Evolutionary conservation across 23 tunicate species (phyloP), one percentile per base, ranked within the genome.

Genomic region (Ciona savignyi): DNA sequence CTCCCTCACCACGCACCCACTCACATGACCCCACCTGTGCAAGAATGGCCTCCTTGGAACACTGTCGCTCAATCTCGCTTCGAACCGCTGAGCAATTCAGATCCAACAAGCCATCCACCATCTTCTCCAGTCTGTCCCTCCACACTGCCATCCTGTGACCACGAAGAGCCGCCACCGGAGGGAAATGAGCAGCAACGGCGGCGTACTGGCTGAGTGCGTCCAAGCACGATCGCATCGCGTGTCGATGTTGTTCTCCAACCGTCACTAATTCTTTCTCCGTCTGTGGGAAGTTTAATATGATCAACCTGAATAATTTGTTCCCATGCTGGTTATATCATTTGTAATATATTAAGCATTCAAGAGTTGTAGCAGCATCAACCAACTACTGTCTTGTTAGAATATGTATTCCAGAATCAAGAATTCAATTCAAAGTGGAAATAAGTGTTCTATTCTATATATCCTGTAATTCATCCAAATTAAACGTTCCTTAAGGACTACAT

Each of bases 261-360:
- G 73, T 67, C 29, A 72, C 68, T 30, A 91, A 70, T 29, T 84
- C 90, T 49, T 91, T 91, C 48, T 91, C 97, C n/a, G 91, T 89
- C 96, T 89, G 73, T 25, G 56, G 56, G 56, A 15, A 42, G n/a
- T n/a, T n/a, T n/a, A n/a, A n/a, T n/a, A n/a, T n/a, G n/a, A n/a
- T n/a, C n/a, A n/a, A n/a, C n/a, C n/a, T n/a, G n/a, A n/a, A n/a
- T n/a, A n/a, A n/a, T n/a, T n/a, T n/a, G n/a, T n/a, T n/a, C n/a
- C n/a, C n/a, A n/a, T n/a, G n/a, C n/a, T n/a, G n/a, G n/a, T n/a
- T n/a, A n/a, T n/a, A n/a, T n/a, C n/a, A n/a, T n/a, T n/a, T n/a
- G n/a, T n/a, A n/a, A n/a, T n/a, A n/a, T n/a, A n/a, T n/a, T n/a
- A n/a, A n/a, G n/a, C n/a, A n/a, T n/a, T n/a, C n/a, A n/a, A n/a